Conservation (phyloP, 2,888 invertebrate species). For the Lasioglossum calceatum region DNA sequence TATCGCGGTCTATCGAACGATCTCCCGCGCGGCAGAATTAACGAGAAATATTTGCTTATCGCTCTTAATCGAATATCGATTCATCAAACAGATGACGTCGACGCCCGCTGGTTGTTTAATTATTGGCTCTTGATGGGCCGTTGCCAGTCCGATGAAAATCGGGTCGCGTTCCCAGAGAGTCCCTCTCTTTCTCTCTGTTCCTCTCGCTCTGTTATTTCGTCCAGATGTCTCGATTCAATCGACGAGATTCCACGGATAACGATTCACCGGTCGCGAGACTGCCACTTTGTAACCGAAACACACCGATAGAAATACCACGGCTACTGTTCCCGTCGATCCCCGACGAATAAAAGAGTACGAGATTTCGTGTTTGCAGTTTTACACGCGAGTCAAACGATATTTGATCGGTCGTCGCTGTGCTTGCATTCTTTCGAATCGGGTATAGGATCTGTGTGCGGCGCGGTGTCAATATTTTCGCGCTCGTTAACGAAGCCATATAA, state of each 20-base stretch:
- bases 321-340: neutral
- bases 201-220: neutral
- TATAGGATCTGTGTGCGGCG: neutral
- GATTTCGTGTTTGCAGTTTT: neutral
- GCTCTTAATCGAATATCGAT: conserved; percentile 56
- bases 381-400: neutral
- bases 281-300: neutral
- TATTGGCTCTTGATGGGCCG: conserved; percentile 26
- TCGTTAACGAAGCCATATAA: neutral
- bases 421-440: neutral
- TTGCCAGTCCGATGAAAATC: conserved; percentile 17
- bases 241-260: neutral
- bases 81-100: conserved; percentile 45
- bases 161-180: neutral
- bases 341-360: neutral
- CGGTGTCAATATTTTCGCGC: neutral
- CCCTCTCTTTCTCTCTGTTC: neutral
- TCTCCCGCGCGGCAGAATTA: conserved; percentile 18
- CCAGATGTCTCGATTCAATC: conserved; percentile 6
- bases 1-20: conserved; percentile 26
- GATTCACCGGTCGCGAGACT: neutral
- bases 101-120: conserved; percentile 44
- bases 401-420: neutral
- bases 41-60: conserved; percentile 47
- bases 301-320: neutral